Evolutionary conservation across 1,140 invertebrate species (phyloP).

Genomic region (Dryas iulia): DNA sequence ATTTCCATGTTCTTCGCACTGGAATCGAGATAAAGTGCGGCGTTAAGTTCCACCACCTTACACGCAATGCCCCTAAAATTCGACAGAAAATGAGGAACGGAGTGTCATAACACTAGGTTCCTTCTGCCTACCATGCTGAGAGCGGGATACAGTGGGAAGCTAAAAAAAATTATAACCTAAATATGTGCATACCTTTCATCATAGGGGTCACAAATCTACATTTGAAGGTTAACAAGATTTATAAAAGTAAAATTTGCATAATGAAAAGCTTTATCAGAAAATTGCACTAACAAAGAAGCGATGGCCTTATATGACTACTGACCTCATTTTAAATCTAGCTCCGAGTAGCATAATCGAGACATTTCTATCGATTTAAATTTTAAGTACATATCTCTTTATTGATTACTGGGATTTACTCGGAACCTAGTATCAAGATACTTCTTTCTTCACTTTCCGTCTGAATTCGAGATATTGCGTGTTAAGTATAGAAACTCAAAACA

Average conservation of each 20-base stretch:
- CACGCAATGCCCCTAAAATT: too few species aligned
- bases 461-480: too few species aligned
- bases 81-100: neutral
- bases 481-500: too few species aligned
- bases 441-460: too few species aligned
- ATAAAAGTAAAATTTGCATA: neutral
- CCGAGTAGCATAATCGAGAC: neutral
- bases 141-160: too few species aligned
- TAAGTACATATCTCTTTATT: too few species aligned
- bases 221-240: neutral
- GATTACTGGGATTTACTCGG: too few species aligned
- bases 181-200: neutral
- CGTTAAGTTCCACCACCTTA: too few species aligned
- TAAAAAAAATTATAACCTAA: neutral
- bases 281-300: neutral
- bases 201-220: neutral
- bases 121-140: neutral
- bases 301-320: neutral
- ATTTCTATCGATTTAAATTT: neutral
- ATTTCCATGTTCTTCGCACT: too few species aligned
- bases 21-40: too few species aligned
- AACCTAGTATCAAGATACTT: too few species aligned
- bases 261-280: neutral
- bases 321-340: neutral
- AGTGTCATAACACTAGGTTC: neutral